Evolutionary conservation across 1,140 invertebrate species (phyloP).

Genomic region (Drosophila punjabiensis): DNA sequence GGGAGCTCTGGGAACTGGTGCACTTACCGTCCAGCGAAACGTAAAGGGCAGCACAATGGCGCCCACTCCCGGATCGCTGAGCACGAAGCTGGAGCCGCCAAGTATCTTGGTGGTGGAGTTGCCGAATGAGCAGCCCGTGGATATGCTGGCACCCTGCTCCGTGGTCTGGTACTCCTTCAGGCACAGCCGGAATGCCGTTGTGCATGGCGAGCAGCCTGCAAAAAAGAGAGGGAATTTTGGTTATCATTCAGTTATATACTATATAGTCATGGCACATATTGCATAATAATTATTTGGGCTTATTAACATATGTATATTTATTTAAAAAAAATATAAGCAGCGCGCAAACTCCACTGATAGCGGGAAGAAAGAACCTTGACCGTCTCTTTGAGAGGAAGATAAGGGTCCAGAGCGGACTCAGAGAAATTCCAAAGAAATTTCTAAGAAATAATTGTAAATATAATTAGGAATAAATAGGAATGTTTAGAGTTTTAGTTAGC

Average conservation of each 20-base stretch:
- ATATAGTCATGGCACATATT: constrained; percentile 9
- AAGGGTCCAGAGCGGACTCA: background rate
- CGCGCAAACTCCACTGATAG: constrained; percentile 41
- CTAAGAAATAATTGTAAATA: background rate
- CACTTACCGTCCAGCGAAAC: constrained; percentile 96
- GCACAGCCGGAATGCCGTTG: constrained; percentile 94
- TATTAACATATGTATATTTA: background rate
- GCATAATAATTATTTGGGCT: constrained; percentile 31
- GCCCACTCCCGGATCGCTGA: constrained; percentile 91
- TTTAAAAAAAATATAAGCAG: background rate
- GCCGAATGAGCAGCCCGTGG: constrained; percentile 95
- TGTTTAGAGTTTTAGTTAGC: no score
- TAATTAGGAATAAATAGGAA: no score
- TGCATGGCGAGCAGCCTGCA: constrained; percentile 88
- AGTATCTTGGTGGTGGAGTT: constrained; percentile 93
- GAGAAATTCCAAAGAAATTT: background rate
- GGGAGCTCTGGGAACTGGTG: constrained; percentile 14
- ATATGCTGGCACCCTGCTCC: constrained; percentile 85
- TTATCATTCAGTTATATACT: constrained; percentile 13
- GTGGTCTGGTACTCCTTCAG: constrained; percentile 96
- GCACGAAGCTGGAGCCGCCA: constrained; percentile 94
- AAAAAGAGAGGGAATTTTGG: constrained; percentile 12
- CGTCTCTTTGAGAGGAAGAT: constrained; percentile 31
- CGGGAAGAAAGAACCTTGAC: constrained; percentile 27
- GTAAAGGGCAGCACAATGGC: constrained; percentile 94